These are phyloP conservation scores for Hypselothyrea guttata DNA, from an alignment of 2,888 invertebrate species.

Conservation along the genomic window DNA sequence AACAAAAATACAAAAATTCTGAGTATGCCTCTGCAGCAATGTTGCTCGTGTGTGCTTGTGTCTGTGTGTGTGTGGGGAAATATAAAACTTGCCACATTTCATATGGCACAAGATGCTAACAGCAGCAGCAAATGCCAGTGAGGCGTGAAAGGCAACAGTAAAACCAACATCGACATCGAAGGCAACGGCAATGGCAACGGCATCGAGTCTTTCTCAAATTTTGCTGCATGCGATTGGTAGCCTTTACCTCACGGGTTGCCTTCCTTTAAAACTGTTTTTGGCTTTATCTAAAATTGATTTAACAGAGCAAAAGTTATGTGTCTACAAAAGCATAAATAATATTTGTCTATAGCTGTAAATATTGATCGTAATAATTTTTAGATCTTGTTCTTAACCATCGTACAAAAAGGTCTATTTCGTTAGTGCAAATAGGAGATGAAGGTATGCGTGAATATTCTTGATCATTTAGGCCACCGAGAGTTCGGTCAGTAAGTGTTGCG, in stretches of 20 bases:
- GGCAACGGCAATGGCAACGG: constrained; percentile 14
- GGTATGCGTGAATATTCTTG: too few species aligned
- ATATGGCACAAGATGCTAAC: constrained; percentile 26
- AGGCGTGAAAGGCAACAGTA: constrained; percentile 41
- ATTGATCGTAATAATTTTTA: too few species aligned
- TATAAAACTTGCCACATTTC: constrained; percentile 40
- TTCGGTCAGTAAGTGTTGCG: too few species aligned
- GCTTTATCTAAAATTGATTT: constrained; percentile 10
- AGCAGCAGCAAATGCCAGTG: constrained; percentile 36
- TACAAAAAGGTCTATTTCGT: too few species aligned
- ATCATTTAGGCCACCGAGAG: too few species aligned
- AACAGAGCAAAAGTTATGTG: too few species aligned
- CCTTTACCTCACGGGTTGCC: background rate
- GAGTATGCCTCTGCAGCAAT: constrained; percentile 6
- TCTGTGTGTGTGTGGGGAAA: constrained; percentile 19
- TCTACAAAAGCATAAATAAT: too few species aligned
- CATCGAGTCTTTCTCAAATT: constrained; percentile 27
- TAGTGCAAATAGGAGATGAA: too few species aligned
- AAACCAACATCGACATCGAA: too few species aligned
- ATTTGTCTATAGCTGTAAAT: too few species aligned
- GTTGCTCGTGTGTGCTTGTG: constrained; percentile 16
- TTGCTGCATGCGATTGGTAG: constrained; percentile 21
- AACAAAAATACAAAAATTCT: constrained; percentile 30
- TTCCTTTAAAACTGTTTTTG: constrained; percentile 2
- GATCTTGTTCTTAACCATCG: too few species aligned